Evolutionary conservation across 2,888 invertebrate species (phyloP).

Genomic region (Noctua pronuba): DNA sequence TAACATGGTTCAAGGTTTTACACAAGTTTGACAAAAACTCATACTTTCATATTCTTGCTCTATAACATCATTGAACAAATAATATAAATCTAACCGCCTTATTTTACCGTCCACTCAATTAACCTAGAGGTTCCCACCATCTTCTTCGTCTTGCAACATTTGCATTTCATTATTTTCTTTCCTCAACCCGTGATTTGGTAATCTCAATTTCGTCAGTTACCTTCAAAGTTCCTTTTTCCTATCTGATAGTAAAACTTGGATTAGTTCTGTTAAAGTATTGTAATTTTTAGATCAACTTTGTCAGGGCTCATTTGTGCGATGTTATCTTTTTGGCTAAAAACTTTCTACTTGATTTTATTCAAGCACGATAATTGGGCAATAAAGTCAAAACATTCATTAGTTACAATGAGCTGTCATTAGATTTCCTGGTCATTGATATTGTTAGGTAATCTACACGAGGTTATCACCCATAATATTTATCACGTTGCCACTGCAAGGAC

Average conservation of each 20-base stretch:
- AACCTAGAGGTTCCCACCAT: neutral
- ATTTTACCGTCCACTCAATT: neutral
- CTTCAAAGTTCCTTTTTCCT: constrained; percentile 24
- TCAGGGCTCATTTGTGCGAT: constrained; percentile 12
- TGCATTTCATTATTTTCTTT: constrained; percentile 34
- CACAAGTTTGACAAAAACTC: neutral
- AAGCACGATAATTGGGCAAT: neutral
- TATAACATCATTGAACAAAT: neutral
- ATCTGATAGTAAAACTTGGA: constrained; percentile 25
- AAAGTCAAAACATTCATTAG: neutral
- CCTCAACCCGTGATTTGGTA: constrained; percentile 9
- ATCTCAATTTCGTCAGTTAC: constrained; percentile 14
- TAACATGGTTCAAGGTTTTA: neutral
- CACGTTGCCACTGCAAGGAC: neutral
- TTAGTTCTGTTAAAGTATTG: constrained; percentile 15
- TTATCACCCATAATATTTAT: neutral
- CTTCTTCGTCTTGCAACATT: constrained; percentile 12
- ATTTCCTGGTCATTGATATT: neutral
- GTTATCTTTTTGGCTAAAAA: neutral
- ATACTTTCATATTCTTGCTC: neutral
- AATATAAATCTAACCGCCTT: neutral
- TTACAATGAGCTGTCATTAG: neutral
- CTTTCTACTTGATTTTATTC: neutral
- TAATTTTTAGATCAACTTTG: constrained; percentile 1
- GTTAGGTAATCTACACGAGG: neutral